These are phyloP conservation scores for Parapristionchus giblindavisi DNA, from an alignment of 2,888 invertebrate species.

Conservation along the genomic window DNA sequence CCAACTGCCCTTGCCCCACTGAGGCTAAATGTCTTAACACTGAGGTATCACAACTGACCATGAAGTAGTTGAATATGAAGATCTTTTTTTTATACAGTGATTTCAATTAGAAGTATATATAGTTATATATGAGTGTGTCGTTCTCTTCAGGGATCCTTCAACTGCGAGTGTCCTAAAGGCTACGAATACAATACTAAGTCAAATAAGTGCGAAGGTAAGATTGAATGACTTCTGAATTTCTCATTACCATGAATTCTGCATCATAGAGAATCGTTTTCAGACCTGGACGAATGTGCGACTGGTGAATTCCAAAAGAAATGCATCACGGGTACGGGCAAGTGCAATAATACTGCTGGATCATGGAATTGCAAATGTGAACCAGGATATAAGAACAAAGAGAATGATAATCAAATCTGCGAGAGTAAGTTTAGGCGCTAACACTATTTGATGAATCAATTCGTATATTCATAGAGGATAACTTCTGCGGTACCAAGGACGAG, in stretches of 20 bases:
- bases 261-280: background rate
- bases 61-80: no score
- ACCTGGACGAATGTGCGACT: conserved; percentile 27
- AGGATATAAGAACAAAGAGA: conserved; percentile 29
- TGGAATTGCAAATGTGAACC: conserved; percentile 35
- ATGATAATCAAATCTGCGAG: conserved; percentile 28
- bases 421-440: no score
- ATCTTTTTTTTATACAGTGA: no score
- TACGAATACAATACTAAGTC: conserved; percentile 28
- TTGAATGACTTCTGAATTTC: background rate
- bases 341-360: conserved; percentile 15
- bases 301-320: conserved; percentile 32
- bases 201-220: conserved; percentile 33
- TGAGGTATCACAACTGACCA: no score
- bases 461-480: conserved; percentile 27
- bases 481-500: conserved; percentile 33
- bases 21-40: conserved; percentile 34
- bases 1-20: conserved; percentile 37
- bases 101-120: no score
- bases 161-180: conserved; percentile 32
- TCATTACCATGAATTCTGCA: background rate
- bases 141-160: conserved; percentile 36
- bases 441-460: background rate
- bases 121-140: no score
- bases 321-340: conserved; percentile 14